These are phyloP conservation scores for Bathynomus jamesi DNA, from an alignment of 1,140 invertebrate species.

Conservation along the genomic window DNA sequence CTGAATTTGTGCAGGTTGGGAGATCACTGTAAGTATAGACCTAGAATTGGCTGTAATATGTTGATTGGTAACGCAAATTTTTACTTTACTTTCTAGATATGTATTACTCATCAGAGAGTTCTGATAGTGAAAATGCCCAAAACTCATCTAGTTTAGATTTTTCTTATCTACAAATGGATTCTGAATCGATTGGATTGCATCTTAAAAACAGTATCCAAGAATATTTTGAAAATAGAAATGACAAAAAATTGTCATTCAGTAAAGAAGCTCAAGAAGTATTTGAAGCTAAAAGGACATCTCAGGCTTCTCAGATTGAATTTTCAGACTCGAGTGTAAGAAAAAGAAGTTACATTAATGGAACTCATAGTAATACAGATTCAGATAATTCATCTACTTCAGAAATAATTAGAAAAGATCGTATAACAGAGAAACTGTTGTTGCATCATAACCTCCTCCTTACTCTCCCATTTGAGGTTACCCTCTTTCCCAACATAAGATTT, in stretches of 20 bases:
- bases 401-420: constrained; percentile 9
- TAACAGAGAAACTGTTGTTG: constrained; percentile 28
- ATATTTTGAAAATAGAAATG: neutral
- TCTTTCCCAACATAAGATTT: constrained; percentile 48
- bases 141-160: constrained; percentile 22
- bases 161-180: constrained; percentile 30
- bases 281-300: no score
- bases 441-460: constrained; percentile 31
- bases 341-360: neutral
- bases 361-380: neutral
- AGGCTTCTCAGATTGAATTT: no score
- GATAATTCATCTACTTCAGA: neutral
- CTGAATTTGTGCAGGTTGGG: no score
- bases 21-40: no score
- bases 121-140: constrained; percentile 22
- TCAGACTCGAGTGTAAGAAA: neutral
- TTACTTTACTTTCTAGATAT: no score
- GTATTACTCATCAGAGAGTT: constrained; percentile 34
- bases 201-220: constrained; percentile 31
- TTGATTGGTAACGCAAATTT: no score
- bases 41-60: no score
- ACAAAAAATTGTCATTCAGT: neutral
- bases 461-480: constrained; percentile 28
- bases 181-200: constrained; percentile 23
- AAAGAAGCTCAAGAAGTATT: no score